phyloP scores from a whole-genome alignment of 2,113 vertebrate genomes.

The Tyrannus savana region DNA sequence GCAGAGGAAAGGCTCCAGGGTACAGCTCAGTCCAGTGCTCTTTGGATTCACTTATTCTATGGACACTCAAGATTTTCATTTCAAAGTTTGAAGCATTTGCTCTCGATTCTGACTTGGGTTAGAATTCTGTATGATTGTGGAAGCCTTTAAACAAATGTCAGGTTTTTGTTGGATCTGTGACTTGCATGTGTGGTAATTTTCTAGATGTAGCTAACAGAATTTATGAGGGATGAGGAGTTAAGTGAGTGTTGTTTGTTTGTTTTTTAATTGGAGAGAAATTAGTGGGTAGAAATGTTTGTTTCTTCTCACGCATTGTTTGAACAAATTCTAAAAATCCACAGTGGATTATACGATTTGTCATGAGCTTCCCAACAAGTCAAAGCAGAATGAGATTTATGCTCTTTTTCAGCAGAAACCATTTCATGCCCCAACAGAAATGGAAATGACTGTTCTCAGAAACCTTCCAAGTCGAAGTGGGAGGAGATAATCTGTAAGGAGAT shows the following conservation, averaged over 20 bases:
- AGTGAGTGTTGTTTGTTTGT: not conserved
- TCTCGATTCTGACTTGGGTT: not conserved
- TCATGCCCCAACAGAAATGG: constrained; percentile 60
- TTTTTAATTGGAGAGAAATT: not conserved
- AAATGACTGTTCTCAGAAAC: constrained; percentile 51
- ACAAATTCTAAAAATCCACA: constrained; percentile 28
- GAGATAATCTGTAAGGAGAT: constrained; percentile 39
- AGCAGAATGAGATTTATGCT: constrained; percentile 36
- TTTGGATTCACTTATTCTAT: not conserved
- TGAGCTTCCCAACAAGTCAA: constrained; percentile 44
- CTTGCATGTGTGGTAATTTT: not conserved
- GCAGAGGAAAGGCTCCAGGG: not conserved
- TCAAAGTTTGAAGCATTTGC: not conserved
- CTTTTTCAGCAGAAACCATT: constrained; percentile 50
- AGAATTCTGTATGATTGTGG: not conserved
- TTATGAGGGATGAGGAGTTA: not conserved
- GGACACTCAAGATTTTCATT: not conserved
- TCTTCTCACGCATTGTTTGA: constrained; percentile 20
- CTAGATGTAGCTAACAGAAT: not conserved
- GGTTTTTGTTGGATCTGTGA: not conserved
- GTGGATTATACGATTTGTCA: constrained; percentile 14
- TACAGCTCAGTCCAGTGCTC: not conserved
- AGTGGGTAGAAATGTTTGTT: constrained; percentile 7
- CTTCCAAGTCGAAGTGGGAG: constrained; percentile 27
- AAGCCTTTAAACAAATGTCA: constrained; percentile 3